Evolutionary conservation across 92 coral and sea anemone genomes (phyloP).

Genomic region (Paramuricea clavata): DNA sequence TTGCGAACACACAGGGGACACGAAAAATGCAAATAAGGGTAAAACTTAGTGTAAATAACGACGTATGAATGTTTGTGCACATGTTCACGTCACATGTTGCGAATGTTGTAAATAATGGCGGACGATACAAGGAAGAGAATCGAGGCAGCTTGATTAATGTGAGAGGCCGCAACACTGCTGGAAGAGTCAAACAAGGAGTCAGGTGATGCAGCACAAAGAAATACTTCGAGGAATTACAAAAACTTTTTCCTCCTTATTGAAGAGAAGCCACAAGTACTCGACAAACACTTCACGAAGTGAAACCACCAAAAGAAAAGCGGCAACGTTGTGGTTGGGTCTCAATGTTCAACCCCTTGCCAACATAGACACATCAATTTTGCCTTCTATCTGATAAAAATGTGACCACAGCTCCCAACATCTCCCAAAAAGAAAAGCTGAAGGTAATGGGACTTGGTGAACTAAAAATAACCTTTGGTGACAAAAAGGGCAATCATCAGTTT

Average conservation of each 20-base stretch:
- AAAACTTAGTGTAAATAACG: too few relatives aligned
- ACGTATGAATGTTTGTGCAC: not conserved
- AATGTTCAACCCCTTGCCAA: conserved; percentile 7
- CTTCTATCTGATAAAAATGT: not conserved
- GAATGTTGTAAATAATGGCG: too few relatives aligned
- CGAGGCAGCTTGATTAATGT: conserved; percentile 8
- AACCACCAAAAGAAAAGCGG: not conserved
- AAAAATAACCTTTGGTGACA: conserved; percentile 4
- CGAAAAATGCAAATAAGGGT: too few relatives aligned
- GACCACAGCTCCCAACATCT: not conserved
- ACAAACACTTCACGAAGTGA: not conserved
- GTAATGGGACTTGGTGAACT: conserved; percentile 14
- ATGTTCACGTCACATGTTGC: too few relatives aligned
- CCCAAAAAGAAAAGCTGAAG: conserved; percentile 3
- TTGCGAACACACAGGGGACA: too few relatives aligned
- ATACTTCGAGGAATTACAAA: not conserved
- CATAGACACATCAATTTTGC: conserved; percentile 2
- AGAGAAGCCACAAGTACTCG: not conserved
- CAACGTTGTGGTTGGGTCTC: not conserved
- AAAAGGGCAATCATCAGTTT: not conserved
- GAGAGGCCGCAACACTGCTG: conserved; percentile 19
- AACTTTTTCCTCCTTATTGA: conserved; percentile 2
- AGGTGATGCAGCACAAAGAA: not conserved
- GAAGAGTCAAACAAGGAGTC: conserved; percentile 17
- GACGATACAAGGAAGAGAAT: conserved; percentile 13